Evolutionary conservation across 2,888 invertebrate genomes (phyloP).

Genomic region (Icerya purchasi): DNA sequence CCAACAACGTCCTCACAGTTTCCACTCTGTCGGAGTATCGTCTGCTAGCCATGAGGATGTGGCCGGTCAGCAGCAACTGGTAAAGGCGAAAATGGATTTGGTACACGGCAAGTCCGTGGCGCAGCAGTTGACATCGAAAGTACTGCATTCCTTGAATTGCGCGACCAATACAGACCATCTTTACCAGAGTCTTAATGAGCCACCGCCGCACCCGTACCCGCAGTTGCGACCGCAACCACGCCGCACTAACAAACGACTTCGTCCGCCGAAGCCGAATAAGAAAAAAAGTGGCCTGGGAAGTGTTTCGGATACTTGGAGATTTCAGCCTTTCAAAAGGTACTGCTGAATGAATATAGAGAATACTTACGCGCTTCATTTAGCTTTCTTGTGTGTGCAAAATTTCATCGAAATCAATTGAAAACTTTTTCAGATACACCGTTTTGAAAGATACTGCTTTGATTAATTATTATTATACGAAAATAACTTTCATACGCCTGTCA

Average conservation of each 20-base stretch:
- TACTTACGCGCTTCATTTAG: too few species aligned
- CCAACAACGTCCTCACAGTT: neutral
- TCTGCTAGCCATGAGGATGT: too few species aligned
- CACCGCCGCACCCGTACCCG: neutral
- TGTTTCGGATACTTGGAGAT: conserved; percentile 16
- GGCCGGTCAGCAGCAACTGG: neutral
- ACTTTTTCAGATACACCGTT: too few species aligned
- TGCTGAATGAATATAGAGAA: too few species aligned
- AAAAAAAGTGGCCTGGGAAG: conserved; percentile 12
- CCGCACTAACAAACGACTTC: neutral
- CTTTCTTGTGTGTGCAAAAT: too few species aligned
- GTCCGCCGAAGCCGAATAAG: conserved; percentile 4
- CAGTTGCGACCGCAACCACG: neutral
- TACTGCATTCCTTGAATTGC: conserved; percentile 9
- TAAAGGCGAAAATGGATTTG: neutral
- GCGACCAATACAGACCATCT: conserved; percentile 1
- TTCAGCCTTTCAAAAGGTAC: conserved; percentile 12
- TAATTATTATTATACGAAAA: too few species aligned
- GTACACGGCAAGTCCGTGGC: neutral
- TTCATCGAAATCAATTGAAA: too few species aligned
- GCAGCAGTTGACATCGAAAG: conserved; percentile 6
- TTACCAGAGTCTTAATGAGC: neutral
- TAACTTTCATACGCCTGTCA: too few species aligned
- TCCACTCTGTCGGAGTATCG: too few species aligned
- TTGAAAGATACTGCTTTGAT: too few species aligned